Conservation (phyloP, 2,113 vertebrate genomes). For the Tor tambroides region DNA sequence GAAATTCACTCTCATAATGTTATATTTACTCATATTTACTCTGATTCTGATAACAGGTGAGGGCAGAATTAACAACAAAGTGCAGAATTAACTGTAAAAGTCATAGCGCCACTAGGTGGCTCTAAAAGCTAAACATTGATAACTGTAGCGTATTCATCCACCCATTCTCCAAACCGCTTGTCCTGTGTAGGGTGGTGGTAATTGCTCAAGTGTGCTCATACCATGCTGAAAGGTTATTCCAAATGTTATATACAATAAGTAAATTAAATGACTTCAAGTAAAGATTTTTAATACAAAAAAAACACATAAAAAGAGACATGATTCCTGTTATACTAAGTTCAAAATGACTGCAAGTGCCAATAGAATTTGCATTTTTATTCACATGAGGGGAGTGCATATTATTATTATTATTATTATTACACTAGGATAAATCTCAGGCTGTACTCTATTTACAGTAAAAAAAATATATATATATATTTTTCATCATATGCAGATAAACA, state of each 20-base stretch:
- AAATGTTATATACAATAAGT: not conserved
- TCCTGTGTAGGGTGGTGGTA: not conserved
- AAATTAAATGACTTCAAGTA: not conserved
- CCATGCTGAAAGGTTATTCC: not conserved
- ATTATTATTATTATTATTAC: too few relatives aligned
- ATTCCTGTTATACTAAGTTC: not conserved
- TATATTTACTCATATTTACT: not conserved
- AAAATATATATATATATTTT: not conserved
- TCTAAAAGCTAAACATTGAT: not conserved
- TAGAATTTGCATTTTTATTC: not conserved
- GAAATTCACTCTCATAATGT: not conserved
- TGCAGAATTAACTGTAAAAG: not conserved
- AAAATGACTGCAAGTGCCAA: not conserved
- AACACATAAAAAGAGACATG: not conserved
- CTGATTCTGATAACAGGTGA: not conserved
- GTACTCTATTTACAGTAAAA: not conserved
- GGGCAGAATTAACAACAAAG: not conserved
- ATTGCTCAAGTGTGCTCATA: not conserved
- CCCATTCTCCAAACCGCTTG: not conserved
- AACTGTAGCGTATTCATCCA: not conserved
- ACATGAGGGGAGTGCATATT: not conserved
- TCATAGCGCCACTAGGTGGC: not conserved
- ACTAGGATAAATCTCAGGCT: not conserved
- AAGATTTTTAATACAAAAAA: not conserved
- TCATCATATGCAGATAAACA: slow-evolving; percentile 26